Base-by-base conservation (phyloP, 1,140 invertebrate genomes). In the Arion vulgaris region DNA sequence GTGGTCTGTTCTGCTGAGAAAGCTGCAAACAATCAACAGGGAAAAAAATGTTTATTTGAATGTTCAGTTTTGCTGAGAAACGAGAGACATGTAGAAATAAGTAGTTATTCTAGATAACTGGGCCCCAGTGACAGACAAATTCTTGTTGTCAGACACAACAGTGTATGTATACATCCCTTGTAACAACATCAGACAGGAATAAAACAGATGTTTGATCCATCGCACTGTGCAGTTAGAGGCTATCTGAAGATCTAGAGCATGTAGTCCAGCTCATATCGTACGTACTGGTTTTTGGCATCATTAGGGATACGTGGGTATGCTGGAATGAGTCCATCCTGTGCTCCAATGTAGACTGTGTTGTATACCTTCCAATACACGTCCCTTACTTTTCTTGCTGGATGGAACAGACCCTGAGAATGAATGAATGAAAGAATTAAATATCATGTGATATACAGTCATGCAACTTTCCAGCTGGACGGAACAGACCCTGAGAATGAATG, bases 341-440 rank as follows among this genome's bases (percentile, higher is more conserved):
- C 98, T 28, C 99, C 98, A 88, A 99, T 99, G 89, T 99, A 99
- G 26, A 99, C 94, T 1, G 98, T 98, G 93, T 99, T 99, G 93
- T 99, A 99, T 26, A 93, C 93, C 93, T 99, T 99, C 99, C 99
- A 99, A 91, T 99, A 99, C 0, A 99, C 98, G 92, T 99, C 99
- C 45, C 99, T 95, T 0, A 99, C 98, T 94, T 99, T 99, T 81
- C 99, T 94, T 17, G 99, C 99, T 17, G 99, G 99, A 94, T 99
- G 99, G 92, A 99, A 99, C 34, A 99, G 93, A 74, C 98, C 98
- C 95, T 98, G 93, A 34, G 74, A 82, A 38, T 45, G 57, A 82
- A 4, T 45, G 9, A 49, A 68, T 4, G 23, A 41, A 19, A 75
- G n/a, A n/a, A n/a, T n/a, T n/a, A n/a, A n/a, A n/a, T n/a, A n/a